phyloP scores from a whole-genome alignment of 2,888 invertebrate species.

The Trichopria drosophilae region DNA sequence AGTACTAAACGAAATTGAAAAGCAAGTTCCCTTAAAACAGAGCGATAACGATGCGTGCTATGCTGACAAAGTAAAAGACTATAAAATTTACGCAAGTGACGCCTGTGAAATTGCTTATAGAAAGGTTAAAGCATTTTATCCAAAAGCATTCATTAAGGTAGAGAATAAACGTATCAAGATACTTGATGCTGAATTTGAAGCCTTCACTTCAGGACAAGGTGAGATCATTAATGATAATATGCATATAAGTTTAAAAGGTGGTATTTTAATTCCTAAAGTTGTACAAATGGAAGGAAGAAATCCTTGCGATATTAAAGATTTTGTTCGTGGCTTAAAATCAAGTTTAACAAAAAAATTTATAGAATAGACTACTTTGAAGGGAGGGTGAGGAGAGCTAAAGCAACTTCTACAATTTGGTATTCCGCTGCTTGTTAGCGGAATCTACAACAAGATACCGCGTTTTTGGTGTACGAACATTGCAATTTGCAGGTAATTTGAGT shows the following conservation, averaged over 20 bases:
- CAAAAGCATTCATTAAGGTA: conserved; percentile 14
- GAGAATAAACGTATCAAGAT: conserved; percentile 17
- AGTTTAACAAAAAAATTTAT: conserved; percentile 13
- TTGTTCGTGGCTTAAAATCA: conserved; percentile 16
- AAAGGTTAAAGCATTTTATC: conserved; percentile 16
- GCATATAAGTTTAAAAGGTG: conserved; percentile 16
- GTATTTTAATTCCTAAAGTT: conserved; percentile 16
- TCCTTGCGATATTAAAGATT: conserved; percentile 15
- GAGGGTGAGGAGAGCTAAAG: too few species aligned
- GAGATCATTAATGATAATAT: conserved; percentile 13
- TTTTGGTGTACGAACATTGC: conserved; percentile 9
- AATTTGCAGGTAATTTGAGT: conserved; percentile 8
- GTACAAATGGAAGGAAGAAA: conserved; percentile 17
- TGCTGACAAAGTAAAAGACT: conserved; percentile 14
- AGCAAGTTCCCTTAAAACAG: conserved; percentile 15
- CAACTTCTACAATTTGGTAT: too few species aligned
- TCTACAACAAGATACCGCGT: too few species aligned
- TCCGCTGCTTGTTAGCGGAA: too few species aligned
- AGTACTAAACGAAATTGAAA: conserved; percentile 17
- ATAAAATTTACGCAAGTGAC: conserved; percentile 16
- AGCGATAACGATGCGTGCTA: conserved; percentile 12
- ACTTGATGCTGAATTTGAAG: conserved; percentile 16
- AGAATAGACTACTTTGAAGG: conserved; percentile 11
- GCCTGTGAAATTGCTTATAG: conserved; percentile 17
- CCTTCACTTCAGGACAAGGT: conserved; percentile 13